Evolutionary conservation across 2,888 invertebrate genomes (phyloP).

Genomic region (Sepiola atlantica): DNA sequence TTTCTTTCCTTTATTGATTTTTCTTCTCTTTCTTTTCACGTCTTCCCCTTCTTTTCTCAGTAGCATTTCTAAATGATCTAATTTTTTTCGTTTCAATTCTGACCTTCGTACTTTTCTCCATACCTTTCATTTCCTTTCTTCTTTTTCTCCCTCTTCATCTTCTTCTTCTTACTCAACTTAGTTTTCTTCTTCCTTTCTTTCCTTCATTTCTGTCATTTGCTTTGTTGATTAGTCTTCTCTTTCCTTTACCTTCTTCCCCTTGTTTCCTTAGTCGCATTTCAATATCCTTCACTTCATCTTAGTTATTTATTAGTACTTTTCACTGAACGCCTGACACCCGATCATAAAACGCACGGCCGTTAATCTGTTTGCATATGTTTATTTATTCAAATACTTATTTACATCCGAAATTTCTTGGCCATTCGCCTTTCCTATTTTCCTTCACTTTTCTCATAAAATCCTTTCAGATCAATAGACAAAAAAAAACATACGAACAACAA

Average conservation of each 20-base stretch:
- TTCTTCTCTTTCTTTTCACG: not conserved
- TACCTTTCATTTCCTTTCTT: not conserved
- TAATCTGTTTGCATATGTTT: slow-evolving; percentile 32
- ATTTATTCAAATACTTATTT: slow-evolving; percentile 32
- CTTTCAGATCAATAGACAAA: slow-evolving; percentile 2
- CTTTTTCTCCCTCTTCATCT: not conserved
- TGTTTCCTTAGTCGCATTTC: not conserved
- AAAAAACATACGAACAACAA: not conserved
- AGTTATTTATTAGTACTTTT: slow-evolving; percentile 22
- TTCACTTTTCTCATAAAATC: not conserved
- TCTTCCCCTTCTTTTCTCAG: not conserved
- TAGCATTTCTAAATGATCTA: too few species aligned
- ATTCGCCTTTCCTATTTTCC: not conserved
- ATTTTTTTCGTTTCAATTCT: too few species aligned
- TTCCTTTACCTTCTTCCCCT: not conserved
- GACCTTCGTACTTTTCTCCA: too few species aligned
- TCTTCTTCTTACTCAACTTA: not conserved
- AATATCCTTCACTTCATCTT: not conserved
- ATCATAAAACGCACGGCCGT: not conserved
- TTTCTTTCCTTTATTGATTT: too few species aligned
- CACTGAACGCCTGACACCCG: not conserved
- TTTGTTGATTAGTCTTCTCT: not conserved
- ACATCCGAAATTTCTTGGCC: not conserved
- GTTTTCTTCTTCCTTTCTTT: not conserved
- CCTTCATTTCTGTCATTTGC: not conserved